Conservation (phyloP, 2,797 vertebrate genomes). For the Rhincodon typus region DNA sequence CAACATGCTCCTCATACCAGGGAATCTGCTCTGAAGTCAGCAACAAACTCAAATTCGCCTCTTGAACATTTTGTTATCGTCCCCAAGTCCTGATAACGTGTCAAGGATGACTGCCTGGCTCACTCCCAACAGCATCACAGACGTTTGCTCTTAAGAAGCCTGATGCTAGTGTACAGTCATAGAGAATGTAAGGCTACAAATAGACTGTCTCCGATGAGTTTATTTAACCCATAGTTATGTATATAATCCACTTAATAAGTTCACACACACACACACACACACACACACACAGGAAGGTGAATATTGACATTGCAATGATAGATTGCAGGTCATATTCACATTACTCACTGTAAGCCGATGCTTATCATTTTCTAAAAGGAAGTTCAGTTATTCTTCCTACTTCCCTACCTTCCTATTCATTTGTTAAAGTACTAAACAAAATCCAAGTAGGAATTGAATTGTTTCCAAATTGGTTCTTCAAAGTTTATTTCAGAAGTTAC, state of each 20-base stretch:
- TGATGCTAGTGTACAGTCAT: neutral
- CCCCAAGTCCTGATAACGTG: conserved; percentile 2
- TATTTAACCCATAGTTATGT: neutral
- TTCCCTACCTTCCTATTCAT: neutral
- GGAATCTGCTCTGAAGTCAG: conserved; percentile 6
- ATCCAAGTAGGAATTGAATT: neutral
- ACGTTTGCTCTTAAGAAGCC: neutral
- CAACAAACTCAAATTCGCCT: neutral
- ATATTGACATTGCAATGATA: neutral
- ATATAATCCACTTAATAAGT: neutral
- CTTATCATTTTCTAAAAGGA: neutral
- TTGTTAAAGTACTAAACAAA: neutral
- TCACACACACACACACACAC: too few species aligned
- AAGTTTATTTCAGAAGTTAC: neutral
- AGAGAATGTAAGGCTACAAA: neutral
- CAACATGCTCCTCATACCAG: neutral
- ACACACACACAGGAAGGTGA: too few species aligned
- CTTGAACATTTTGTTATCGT: neutral
- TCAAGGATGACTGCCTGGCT: conserved; percentile 33
- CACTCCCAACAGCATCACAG: neutral
- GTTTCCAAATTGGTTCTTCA: neutral
- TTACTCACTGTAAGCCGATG: neutral
- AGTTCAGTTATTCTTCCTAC: neutral
- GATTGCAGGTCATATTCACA: neutral
- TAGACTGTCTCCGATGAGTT: neutral